phyloP scores from a whole-genome alignment of 2,888 invertebrate species.

The Lithosia quadra region DNA sequence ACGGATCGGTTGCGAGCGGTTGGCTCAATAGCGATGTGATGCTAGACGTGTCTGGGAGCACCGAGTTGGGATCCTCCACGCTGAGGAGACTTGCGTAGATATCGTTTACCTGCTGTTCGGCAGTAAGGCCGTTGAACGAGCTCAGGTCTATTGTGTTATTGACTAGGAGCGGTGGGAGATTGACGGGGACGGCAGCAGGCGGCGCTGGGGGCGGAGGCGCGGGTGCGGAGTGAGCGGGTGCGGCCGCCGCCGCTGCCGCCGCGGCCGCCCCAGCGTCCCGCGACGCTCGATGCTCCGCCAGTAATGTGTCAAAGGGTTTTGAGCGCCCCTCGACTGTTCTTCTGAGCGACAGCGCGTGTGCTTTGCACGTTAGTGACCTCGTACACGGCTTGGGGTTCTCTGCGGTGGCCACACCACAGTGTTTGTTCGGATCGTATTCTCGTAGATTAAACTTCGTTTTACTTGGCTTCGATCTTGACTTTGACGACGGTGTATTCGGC shows the following conservation, averaged over 20 bases:
- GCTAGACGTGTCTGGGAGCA: conserved; percentile 73
- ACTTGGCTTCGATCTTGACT: conserved; percentile 70
- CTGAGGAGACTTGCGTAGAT: conserved; percentile 77
- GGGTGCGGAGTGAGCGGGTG: conserved; percentile 39
- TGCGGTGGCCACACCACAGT: conserved; percentile 92
- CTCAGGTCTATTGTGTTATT: conserved; percentile 73
- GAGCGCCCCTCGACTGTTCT: conserved; percentile 90
- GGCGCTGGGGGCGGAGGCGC: conserved; percentile 44
- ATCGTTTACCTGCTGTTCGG: conserved; percentile 79
- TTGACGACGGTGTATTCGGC: conserved; percentile 66
- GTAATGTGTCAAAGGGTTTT: conserved; percentile 91
- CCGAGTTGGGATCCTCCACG: conserved; percentile 71
- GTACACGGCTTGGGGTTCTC: conserved; percentile 92
- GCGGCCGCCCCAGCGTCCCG: conserved; percentile 80
- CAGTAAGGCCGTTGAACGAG: conserved; percentile 72
- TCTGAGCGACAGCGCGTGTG: conserved; percentile 90
- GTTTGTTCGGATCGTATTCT: conserved; percentile 93
- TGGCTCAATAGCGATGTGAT: conserved; percentile 75
- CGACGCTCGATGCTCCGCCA: conserved; percentile 91
- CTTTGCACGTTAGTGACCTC: conserved; percentile 91
- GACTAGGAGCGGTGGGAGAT: conserved; percentile 75
- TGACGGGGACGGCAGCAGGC: conserved; percentile 50
- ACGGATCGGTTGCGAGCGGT: conserved; percentile 67
- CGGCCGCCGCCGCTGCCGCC: conserved; percentile 54
- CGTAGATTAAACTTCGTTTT: conserved; percentile 85